Evolutionary conservation across 2,113 vertebrate species (phyloP), one percentile per base, ranked within the genome.

Genomic region (Microtus montanus): DNA sequence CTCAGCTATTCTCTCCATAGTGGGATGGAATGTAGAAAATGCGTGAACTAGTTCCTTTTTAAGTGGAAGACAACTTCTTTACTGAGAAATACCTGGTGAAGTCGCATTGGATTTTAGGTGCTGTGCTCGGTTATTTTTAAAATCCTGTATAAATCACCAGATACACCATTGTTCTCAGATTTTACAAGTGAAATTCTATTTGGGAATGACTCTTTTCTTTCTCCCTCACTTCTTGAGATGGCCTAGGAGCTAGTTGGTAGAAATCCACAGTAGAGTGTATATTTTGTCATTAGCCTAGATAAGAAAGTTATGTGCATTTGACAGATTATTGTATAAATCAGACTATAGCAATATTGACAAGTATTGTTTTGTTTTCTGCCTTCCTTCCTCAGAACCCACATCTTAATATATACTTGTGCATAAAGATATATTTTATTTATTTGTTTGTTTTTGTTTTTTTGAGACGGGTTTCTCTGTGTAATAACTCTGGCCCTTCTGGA

Each of bases 151-250:
- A 92, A 64, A 90, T 24, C 87, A 47, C 52, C 20, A 38, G 17
- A 35, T 79, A 84, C 2, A 7, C 93, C 49, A 3, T n/a, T 3
- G 49, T 70, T 79, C 11, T 92, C 22, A 78, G 1, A 87, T 70
- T 89, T 96, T 93, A 91, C 12, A 83, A n/a, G 52, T 91, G 41
- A 90, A 88, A 91, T 52, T 91, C 7, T 89, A 87, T 9, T 90
- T 85, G 49, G 89, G 47, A 64, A 74, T 89, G 47, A 94, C 49
- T 93, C 90, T 17, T 83, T 84, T 64, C 38, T 84, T 84, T 47
- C 68, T 90, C 7, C 52, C 13, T 95, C 30, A n/a, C 26, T 93
- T 90, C 30, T 87, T 95, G 35, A 87, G 73, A 78, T 92, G 73
- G n/a, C 20, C 86, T 92, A 66, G 74, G 13, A 87, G 68, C 52